These are phyloP conservation scores for Pasiphila rectangulata DNA, from an alignment of 2,888 invertebrate species.

Conservation along the genomic window DNA sequence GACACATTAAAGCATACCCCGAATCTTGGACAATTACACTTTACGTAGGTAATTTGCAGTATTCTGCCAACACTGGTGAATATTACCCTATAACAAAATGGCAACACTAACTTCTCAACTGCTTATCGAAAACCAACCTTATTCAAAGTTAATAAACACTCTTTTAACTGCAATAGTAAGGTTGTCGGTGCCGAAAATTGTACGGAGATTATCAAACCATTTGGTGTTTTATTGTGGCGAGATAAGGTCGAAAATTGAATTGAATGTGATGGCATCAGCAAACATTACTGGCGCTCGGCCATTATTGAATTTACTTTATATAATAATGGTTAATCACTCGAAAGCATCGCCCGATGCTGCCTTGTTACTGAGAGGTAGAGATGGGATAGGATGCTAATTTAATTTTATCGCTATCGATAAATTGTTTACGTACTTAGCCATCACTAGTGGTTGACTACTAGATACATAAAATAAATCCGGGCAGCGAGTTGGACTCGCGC, in stretches of 20 bases:
- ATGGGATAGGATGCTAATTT: slow-evolving; percentile 25
- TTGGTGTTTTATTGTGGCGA: slow-evolving; percentile 36
- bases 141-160: slow-evolving; percentile 27
- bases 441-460: too few species aligned
- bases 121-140: slow-evolving; percentile 23
- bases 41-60: slow-evolving; percentile 70
- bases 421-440: too few species aligned
- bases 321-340: slow-evolving; percentile 79
- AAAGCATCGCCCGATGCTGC: slow-evolving; percentile 74
- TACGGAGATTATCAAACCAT: slow-evolving; percentile 29
- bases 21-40: slow-evolving; percentile 68
- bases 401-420: slow-evolving; percentile 29
- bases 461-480: too few species aligned
- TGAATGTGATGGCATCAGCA: slow-evolving; percentile 51
- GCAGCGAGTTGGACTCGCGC: too few species aligned
- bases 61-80: slow-evolving; percentile 63
- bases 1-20: slow-evolving; percentile 58
- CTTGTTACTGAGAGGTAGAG: slow-evolving; percentile 67
- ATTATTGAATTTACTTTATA: slow-evolving; percentile 81
- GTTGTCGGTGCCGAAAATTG: slow-evolving; percentile 35
- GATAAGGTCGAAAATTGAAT: slow-evolving; percentile 41
- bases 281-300: slow-evolving; percentile 71
- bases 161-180: slow-evolving; percentile 9
- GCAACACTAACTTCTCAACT: slow-evolving; percentile 23
- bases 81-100: slow-evolving; percentile 50